Percentiles rank a stretch among this genome's conserved stretches.
These are phyloP conservation scores for Acanthis flammea DNA, from an alignment of 2,797 vertebrate genomes.

Conservation along the genomic window DNA sequence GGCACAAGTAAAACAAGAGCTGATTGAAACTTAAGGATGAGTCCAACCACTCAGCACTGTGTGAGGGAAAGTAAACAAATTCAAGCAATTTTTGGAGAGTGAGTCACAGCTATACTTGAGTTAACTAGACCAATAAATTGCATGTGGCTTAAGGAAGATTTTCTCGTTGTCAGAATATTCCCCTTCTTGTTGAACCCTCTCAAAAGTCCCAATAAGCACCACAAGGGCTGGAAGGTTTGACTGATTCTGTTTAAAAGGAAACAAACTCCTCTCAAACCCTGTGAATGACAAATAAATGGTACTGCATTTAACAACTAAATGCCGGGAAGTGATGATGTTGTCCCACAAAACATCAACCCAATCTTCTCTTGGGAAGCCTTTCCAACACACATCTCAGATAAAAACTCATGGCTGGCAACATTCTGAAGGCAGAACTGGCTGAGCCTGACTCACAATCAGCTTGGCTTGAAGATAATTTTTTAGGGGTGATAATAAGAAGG, in stretches of 20 bases:
- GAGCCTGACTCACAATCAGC: background rate
- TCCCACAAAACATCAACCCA: background rate
- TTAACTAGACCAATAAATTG: background rate
- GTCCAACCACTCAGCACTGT: background rate
- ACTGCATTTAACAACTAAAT: background rate
- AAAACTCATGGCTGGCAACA: background rate
- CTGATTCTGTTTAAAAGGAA: no score
- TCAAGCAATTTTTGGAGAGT: background rate
- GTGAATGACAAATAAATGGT: background rate
- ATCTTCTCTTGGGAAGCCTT: accelerated
- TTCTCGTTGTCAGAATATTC: background rate
- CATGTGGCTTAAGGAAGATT: background rate
- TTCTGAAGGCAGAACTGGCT: background rate
- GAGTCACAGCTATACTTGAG: background rate
- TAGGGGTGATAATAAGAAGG: background rate
- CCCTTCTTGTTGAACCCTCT: background rate
- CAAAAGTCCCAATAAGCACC: background rate
- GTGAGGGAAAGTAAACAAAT: background rate
- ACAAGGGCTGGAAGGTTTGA: background rate
- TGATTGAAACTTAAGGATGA: background rate
- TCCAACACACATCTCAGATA: background rate
- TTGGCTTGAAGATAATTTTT: background rate
- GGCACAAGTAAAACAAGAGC: background rate
- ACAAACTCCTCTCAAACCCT: background rate
- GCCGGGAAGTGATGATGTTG: background rate